Percentiles rank a stretch among this genome's conserved stretches.
These are phyloP conservation scores for Philypnodon macrostomus DNA, from an alignment of 2,797 vertebrate species.

Conservation along the genomic window DNA sequence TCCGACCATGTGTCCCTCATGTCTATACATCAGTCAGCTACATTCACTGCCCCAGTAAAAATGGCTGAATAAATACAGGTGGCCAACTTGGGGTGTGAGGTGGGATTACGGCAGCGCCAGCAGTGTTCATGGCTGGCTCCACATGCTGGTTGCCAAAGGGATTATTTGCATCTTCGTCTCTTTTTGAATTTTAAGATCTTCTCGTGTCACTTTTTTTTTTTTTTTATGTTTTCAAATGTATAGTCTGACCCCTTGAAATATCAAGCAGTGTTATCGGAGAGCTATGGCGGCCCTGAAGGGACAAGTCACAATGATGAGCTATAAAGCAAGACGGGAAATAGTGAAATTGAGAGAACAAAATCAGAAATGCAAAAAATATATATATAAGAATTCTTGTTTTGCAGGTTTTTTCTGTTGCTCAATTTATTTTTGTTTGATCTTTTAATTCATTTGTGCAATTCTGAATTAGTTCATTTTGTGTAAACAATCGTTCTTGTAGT, in stretches of 20 bases:
- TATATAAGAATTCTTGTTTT: too few relatives aligned
- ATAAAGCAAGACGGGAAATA: too few relatives aligned
- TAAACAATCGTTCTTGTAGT: too few relatives aligned
- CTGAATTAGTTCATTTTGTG: too few relatives aligned
- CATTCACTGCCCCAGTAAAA: constrained; percentile 69
- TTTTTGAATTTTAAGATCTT: constrained; percentile 11
- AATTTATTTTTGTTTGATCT: too few relatives aligned
- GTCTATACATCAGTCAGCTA: constrained; percentile 68
- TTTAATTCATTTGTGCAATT: too few relatives aligned
- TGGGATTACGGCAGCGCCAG: constrained; percentile 46
- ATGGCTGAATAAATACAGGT: constrained; percentile 74
- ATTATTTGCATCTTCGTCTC: constrained; percentile 28
- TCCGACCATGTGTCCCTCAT: constrained; percentile 68
- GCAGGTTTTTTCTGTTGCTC: too few relatives aligned
- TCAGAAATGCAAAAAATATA: too few relatives aligned
- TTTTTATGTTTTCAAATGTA: constrained; percentile 38
- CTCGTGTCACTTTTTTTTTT: constrained; percentile 7
- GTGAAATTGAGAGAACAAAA: too few relatives aligned
- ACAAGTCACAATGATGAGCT: background rate
- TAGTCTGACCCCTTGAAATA: constrained; percentile 52
- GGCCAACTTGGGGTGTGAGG: constrained; percentile 38
- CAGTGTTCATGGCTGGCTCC: constrained; percentile 50
- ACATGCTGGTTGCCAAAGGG: constrained; percentile 44
- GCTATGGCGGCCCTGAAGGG: background rate
- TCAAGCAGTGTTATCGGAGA: constrained; percentile 28